These are phyloP conservation scores for Malurus leucopterus DNA, from an alignment of 2,797 vertebrate species.

Conservation along the genomic window DNA sequence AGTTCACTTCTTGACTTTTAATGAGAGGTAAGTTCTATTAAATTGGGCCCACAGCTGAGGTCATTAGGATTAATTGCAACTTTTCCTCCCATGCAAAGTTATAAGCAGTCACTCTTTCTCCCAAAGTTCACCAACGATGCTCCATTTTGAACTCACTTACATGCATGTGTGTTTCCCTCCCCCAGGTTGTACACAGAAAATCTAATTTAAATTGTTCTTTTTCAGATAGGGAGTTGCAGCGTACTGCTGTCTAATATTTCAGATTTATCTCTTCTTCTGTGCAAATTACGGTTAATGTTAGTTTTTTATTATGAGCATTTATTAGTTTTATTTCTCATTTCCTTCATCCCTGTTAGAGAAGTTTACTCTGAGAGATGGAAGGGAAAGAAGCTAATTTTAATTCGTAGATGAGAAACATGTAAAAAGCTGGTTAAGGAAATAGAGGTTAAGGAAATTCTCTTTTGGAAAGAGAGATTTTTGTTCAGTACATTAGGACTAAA, in stretches of 20 bases:
- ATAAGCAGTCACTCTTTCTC: not conserved
- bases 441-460: not conserved
- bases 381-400: not conserved
- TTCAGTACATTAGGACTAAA: not conserved
- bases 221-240: not conserved
- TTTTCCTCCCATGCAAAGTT: not conserved
- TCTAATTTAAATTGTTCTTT: not conserved
- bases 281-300: not conserved
- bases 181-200: not conserved
- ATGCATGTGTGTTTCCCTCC: not conserved
- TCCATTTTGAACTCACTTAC: not conserved
- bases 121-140: not conserved
- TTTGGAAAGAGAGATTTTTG: too few relatives aligned
- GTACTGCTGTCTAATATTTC: not conserved
- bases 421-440: not conserved
- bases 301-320: not conserved
- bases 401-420: not conserved
- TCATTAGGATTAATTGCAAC: not conserved
- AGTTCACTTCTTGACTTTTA: slow-evolving; percentile 25
- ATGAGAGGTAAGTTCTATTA: slow-evolving; percentile 19
- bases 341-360: not conserved
- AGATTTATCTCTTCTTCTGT: slow-evolving; percentile 7
- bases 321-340: not conserved
- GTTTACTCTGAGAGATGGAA: not conserved
- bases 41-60: slow-evolving; percentile 8